Base-by-base conservation (phyloP, 2,888 invertebrate species). In the Aphelenchoides bicaudatus region DNA sequence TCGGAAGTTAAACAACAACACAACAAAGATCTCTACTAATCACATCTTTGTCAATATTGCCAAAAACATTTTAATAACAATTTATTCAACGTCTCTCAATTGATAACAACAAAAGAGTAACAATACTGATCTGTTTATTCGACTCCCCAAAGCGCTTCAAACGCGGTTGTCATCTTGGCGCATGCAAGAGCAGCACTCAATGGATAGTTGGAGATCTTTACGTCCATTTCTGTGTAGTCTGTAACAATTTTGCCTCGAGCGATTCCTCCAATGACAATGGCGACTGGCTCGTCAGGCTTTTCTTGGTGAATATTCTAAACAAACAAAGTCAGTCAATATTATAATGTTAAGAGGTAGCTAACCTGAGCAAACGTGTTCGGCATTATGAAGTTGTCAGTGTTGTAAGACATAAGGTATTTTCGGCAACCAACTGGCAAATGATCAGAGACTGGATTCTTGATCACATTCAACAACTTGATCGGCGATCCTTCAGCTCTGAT, bases 171-270 rank as follows among this genome's bases (percentile, higher is more conserved):
- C n/a, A 98, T 80, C 82, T 98, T 98, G 25, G 90, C 87, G 82
- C 96, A 98, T 0, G 96, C 88, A 58, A 96, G 84, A 8, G 98
- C 98, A 23, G 90, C 98, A 34, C 94, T 96, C 37, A 98, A 82
- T 2, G 96, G 98, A 82, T 92, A 96, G 80, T 89, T 90, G 80
- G 93, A 93, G 57, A 99, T 88, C 2, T 96, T 91, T 77, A 90
- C 84, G 0, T 86, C 86, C 65, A 88, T 89, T 83, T 98, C 94
- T 1, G 87, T 86, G 81, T 94, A 98, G 80, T 94, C 91, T 1
- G 83, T 80, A 57, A 84, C 80, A 4, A 87, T 83, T 85, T 86
- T 78, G 56, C 98, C 98, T 82, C 93, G 91, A 0, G 98, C 96
- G 88, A 98, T 93, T 2, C 96, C 92, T 38, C 98, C 98, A 58